phyloP scores from a whole-genome alignment of 2,888 invertebrate species.

The Limnephilus rhombicus region DNA sequence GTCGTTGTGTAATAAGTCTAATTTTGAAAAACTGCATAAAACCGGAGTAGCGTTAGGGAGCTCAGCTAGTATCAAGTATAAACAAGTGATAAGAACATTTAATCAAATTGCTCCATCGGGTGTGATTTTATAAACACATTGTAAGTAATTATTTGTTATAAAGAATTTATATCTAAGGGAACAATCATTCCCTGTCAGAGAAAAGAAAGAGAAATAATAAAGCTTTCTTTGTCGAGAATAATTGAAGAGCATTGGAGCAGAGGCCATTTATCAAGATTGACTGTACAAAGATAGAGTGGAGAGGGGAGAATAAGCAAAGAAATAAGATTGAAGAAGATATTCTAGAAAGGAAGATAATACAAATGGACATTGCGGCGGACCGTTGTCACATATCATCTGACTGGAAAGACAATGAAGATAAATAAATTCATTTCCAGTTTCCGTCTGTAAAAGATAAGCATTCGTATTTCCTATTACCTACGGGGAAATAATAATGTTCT shows the following conservation, averaged over 20 bases:
- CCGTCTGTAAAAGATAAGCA: constrained; percentile 14
- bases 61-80: background rate
- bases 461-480: background rate
- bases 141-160: constrained; percentile 27
- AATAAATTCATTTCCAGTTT: constrained; percentile 51
- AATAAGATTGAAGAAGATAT: constrained; percentile 15
- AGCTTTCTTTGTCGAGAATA: constrained; percentile 55
- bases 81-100: background rate
- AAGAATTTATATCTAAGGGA: background rate
- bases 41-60: no score
- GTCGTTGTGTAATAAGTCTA: no score
- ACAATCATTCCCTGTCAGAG: constrained; percentile 25
- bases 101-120: background rate
- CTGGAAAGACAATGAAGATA: constrained; percentile 45
- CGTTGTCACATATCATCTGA: constrained; percentile 47
- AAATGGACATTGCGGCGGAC: constrained; percentile 51
- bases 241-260: constrained; percentile 51
- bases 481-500: background rate
- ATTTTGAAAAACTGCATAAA: no score
- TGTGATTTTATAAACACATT: constrained; percentile 7
- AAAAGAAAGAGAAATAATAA: constrained; percentile 43
- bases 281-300: constrained; percentile 49
- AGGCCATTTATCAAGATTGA: constrained; percentile 56
- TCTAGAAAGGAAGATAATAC: constrained; percentile 34
- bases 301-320: constrained; percentile 15